Base-by-base conservation (phyloP, 2,888 invertebrate genomes). In the Netelia melanura region DNA sequence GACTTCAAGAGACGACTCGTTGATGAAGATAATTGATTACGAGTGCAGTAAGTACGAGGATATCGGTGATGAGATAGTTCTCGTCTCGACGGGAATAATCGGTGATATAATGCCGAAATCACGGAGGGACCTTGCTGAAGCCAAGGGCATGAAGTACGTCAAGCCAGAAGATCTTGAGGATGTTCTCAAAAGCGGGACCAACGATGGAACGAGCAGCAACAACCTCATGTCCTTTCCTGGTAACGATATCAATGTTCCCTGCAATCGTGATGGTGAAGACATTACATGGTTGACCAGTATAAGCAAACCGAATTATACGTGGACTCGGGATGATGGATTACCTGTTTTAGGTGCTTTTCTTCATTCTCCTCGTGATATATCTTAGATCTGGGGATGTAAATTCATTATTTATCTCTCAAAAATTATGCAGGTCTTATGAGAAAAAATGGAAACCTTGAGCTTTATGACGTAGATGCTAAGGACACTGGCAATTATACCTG, bases 401-500 rank as follows among this genome's bases (percentile, higher is more conserved):
- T 1, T 2, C 14, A 48, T 11, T n/a, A 82, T 70, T 58, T 70
- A n/a, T 68, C n/a, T n/a, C n/a, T n/a, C 23, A 6, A 72, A 21
- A 43, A 64, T 74, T 6, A 25, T 52, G 30, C 30, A 91, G 91
- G 91, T 30, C 86, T 89, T 21, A 87, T 90, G 2, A 85, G 87
- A 64, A 90, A 89, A 81, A 91, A 91, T 65, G 91, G 91, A 14
- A 89, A 89, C 56, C 86, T 92, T 25, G 90, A 89, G 77, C 84
- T 91, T 21, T 90, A 88, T 84, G 90, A 91, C 21, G 84, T 91
- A 3, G 90, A 91, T 30, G 87, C 88, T 6, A 90, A 89, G 83
- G 90, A 91, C 64, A 87, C 89, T 0, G 91, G 91, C 25, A 91
- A 91, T 88, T 92, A 92, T 87, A 90, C 90, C 9, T 92, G 92